phyloP scores from a whole-genome alignment of 2,797 vertebrate genomes.

The Echeneis naucrates region DNA sequence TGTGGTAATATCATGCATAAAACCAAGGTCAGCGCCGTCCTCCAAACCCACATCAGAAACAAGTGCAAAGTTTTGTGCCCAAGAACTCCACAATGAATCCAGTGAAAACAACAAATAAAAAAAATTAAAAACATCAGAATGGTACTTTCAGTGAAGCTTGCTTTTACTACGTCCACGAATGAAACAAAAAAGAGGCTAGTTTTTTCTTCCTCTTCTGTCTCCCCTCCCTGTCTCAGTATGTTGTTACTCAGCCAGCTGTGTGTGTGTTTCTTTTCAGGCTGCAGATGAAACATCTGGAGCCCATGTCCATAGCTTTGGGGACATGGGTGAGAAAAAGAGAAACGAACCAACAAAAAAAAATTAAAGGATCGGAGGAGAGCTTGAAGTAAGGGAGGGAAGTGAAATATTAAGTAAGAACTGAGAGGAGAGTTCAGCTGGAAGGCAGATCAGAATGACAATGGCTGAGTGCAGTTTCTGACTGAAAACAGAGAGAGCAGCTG shows the following conservation, averaged over 20 bases:
- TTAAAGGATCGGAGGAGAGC: background rate
- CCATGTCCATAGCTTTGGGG: conserved; percentile 16
- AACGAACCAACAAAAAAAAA: background rate
- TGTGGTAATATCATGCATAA: background rate
- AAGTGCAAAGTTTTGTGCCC: background rate
- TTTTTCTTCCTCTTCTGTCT: background rate
- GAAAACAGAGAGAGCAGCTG: conserved; percentile 40
- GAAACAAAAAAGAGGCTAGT: background rate
- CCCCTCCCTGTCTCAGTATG: background rate
- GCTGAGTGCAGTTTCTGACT: conserved; percentile 29
- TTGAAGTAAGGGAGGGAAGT: conserved; percentile 3
- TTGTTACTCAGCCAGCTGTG: conserved; percentile 2
- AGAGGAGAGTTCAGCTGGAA: conserved; percentile 10
- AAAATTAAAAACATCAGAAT: background rate
- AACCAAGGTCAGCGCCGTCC: background rate
- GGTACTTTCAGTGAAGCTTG: background rate
- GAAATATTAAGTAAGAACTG: background rate
- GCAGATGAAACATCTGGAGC: conserved; percentile 58
- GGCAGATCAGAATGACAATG: conserved; percentile 2
- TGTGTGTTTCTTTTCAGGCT: conserved; percentile 19
- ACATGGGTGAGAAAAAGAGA: conserved; percentile 6
- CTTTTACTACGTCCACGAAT: background rate
- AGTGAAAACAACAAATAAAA: background rate
- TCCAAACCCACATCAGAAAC: background rate
- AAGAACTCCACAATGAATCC: background rate